Evolutionary conservation across 2,113 vertebrate species (phyloP).

Genomic region (Neogale vison): DNA sequence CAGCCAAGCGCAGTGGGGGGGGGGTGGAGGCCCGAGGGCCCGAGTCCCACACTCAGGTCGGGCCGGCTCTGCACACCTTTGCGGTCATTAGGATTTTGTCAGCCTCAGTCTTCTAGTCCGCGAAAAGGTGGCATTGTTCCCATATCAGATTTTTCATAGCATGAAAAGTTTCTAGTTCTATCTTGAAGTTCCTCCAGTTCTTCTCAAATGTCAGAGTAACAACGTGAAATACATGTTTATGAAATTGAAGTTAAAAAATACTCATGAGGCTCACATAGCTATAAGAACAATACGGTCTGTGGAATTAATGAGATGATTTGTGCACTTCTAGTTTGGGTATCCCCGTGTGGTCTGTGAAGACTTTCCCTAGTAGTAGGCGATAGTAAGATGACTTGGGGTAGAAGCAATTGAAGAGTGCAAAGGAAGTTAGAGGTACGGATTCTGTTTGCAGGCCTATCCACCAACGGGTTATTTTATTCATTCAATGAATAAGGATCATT

Average conservation of each 20-base stretch:
- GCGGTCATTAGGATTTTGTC: neutral
- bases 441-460: neutral
- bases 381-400: neutral
- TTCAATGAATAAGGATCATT: neutral
- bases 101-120: neutral
- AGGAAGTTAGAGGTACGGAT: neutral
- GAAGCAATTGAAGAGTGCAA: neutral
- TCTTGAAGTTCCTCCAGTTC: neutral
- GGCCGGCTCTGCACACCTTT: neutral
- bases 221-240: constrained; percentile 6
- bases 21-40: no score
- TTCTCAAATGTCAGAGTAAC: neutral
- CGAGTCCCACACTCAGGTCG: neutral
- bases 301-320: neutral
- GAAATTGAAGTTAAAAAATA: neutral
- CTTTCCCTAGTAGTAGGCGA: neutral
- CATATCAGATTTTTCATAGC: neutral
- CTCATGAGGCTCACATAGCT: neutral
- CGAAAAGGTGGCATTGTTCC: neutral
- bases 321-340: neutral
- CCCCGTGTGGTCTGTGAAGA: neutral
- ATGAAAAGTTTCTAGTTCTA: neutral
- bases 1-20: neutral
- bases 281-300: neutral
- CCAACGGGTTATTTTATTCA: neutral